phyloP scores from a whole-genome alignment of 2,797 vertebrate genomes.

The Acanthornis magna region DNA sequence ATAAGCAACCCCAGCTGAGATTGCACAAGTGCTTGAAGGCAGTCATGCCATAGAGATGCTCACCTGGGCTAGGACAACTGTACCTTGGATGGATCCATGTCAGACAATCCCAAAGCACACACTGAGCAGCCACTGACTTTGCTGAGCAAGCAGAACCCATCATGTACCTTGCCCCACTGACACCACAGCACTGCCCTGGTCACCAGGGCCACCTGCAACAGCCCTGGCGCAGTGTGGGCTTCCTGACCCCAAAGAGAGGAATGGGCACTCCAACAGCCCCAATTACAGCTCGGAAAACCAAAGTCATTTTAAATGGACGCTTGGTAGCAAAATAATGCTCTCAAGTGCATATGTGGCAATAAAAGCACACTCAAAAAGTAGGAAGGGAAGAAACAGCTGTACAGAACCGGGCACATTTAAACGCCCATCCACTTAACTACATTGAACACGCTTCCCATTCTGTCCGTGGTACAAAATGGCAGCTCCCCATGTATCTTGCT shows the following conservation, averaged over 20 bases:
- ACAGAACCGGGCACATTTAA: background rate
- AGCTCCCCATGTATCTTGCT: background rate
- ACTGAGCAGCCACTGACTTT: background rate
- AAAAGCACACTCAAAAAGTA: background rate
- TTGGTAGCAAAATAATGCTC: background rate
- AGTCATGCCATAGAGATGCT: background rate
- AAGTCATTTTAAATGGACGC: rapidly evolving
- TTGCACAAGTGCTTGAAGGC: background rate
- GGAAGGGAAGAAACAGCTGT: background rate
- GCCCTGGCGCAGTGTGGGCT: rapidly evolving
- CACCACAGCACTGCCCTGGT: background rate
- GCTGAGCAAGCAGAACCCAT: background rate
- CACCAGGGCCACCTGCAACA: rapidly evolving
- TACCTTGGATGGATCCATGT: background rate
- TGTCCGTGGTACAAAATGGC: background rate
- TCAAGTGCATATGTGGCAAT: background rate
- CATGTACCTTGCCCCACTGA: rapidly evolving
- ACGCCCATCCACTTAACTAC: background rate
- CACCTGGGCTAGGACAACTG: too few relatives aligned
- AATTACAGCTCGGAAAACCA: background rate
- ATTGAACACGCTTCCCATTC: background rate
- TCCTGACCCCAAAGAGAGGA: background rate
- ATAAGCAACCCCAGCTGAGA: background rate
- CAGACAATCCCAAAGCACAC: rapidly evolving
- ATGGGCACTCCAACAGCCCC: background rate